Evolutionary conservation across 2,888 invertebrate species (phyloP).

Genomic region (Tanytarsus gracilentus): DNA sequence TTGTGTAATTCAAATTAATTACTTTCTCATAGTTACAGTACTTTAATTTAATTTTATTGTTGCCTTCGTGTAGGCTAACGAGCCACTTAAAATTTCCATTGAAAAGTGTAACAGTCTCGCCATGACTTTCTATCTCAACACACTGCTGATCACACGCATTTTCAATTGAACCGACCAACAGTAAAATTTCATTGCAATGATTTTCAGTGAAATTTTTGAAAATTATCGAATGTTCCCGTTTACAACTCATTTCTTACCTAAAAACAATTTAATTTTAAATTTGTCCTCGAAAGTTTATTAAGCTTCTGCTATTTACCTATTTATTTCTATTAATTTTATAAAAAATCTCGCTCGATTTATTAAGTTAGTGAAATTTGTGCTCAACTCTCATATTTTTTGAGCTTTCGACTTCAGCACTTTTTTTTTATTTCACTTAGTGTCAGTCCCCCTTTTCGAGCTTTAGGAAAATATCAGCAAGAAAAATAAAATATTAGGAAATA

Average conservation of each 20-base stretch:
- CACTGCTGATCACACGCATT: slow-evolving; percentile 32
- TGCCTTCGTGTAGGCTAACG: slow-evolving; percentile 33
- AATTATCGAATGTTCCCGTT: too few relatives aligned
- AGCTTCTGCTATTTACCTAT: neutral
- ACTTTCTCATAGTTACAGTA: slow-evolving; percentile 33
- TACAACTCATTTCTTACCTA: slow-evolving; percentile 2
- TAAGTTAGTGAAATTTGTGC: too few relatives aligned
- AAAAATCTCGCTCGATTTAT: too few relatives aligned
- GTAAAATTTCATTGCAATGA: slow-evolving; percentile 32
- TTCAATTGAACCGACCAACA: slow-evolving; percentile 38
- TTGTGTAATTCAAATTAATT: slow-evolving; percentile 35
- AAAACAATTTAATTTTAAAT: neutral
- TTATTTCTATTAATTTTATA: too few relatives aligned
- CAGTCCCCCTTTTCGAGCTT: too few relatives aligned
- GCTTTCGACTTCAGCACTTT: too few relatives aligned
- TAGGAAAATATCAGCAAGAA: neutral
- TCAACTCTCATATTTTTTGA: too few relatives aligned
- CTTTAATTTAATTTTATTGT: slow-evolving; percentile 29
- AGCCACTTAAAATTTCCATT: slow-evolving; percentile 39
- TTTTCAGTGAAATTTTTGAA: too few relatives aligned
- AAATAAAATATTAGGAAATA: neutral
- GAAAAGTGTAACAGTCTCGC: slow-evolving; percentile 30
- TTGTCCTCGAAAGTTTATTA: too few relatives aligned
- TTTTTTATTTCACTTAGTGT: too few relatives aligned
- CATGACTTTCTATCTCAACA: slow-evolving; percentile 29